A percentile compares a stretch with the other conserved stretches of the same genome.
Conservation (phyloP, 2,113 vertebrate species). For the Poecilia latipinna region DNA sequence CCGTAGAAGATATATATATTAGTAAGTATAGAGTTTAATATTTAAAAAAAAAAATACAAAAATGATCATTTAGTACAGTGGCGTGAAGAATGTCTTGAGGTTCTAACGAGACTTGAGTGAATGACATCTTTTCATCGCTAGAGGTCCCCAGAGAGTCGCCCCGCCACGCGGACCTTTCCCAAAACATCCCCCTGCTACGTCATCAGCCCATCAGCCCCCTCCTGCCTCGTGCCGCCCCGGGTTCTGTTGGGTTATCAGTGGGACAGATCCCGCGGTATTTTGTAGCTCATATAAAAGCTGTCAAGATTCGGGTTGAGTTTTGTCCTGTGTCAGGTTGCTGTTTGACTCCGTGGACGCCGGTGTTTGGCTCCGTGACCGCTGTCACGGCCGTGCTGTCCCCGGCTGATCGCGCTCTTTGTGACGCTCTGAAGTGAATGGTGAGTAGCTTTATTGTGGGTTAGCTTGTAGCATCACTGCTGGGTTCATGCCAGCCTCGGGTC, state of each 20-base stretch:
- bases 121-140: slow-evolving; percentile 36
- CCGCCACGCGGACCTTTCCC: slow-evolving; percentile 27
- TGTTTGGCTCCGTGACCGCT: background rate
- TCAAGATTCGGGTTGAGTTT: background rate
- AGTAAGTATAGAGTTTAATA: no score
- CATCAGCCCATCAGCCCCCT: slow-evolving; percentile 57
- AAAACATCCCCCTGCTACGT: slow-evolving; percentile 60
- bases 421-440: slow-evolving; percentile 48
- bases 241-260: slow-evolving; percentile 44
- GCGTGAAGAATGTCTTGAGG: background rate
- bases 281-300: background rate
- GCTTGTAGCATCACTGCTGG: slow-evolving; percentile 60
- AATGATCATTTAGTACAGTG: background rate
- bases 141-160: slow-evolving; percentile 53
- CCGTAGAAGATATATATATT: no score
- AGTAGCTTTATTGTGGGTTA: slow-evolving; percentile 50
- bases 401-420: slow-evolving; percentile 46
- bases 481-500: background rate
- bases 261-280: slow-evolving; percentile 39
- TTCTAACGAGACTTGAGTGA: background rate
- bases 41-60: background rate
- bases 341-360: background rate
- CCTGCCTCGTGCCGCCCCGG: slow-evolving; percentile 64
- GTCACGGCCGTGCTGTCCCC: background rate
- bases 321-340: background rate